phyloP scores from a whole-genome alignment of 2,888 invertebrate genomes.

The Isotomurus palustris region DNA sequence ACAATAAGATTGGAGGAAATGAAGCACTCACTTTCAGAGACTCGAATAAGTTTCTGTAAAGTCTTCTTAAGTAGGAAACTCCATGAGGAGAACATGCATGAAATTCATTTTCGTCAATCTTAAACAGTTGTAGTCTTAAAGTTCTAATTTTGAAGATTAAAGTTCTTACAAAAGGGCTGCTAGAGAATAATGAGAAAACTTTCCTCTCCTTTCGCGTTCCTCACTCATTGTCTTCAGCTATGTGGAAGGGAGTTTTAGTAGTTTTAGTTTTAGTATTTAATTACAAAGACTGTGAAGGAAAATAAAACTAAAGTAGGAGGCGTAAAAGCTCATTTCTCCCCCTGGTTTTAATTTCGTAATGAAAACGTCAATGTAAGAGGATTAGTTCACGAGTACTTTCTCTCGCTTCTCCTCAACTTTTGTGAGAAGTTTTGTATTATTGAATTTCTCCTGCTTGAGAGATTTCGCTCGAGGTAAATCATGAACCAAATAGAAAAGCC shows the following conservation, averaged over 20 bases:
- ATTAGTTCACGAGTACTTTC: conserved; percentile 6
- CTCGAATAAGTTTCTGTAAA: too few relatives aligned
- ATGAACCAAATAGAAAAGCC: background rate
- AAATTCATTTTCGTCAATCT: too few relatives aligned
- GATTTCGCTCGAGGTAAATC: too few relatives aligned
- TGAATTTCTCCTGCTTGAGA: conserved; percentile 5
- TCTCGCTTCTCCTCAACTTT: conserved; percentile 10
- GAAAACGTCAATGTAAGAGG: conserved; percentile 12
- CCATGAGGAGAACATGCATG: too few relatives aligned
- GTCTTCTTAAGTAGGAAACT: too few relatives aligned
- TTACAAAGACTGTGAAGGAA: conserved; percentile 8
- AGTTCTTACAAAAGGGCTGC: too few relatives aligned
- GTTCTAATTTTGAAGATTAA: too few relatives aligned
- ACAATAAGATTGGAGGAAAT: too few relatives aligned
- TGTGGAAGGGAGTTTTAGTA: background rate
- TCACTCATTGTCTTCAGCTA: conserved; percentile 4
- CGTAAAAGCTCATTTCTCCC: conserved; percentile 6
- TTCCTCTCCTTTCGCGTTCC: conserved; percentile 5
- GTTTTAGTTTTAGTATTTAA: background rate
- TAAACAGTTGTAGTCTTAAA: too few relatives aligned
- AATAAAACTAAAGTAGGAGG: conserved; percentile 6
- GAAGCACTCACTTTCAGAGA: too few relatives aligned
- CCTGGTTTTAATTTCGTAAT: conserved; percentile 11
- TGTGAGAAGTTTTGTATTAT: conserved; percentile 10
- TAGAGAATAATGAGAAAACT: conserved; percentile 12